Evolutionary conservation across 2,888 invertebrate species (phyloP), one percentile per base, ranked within the genome.

Genomic region (Microctonus aethiopoides): DNA sequence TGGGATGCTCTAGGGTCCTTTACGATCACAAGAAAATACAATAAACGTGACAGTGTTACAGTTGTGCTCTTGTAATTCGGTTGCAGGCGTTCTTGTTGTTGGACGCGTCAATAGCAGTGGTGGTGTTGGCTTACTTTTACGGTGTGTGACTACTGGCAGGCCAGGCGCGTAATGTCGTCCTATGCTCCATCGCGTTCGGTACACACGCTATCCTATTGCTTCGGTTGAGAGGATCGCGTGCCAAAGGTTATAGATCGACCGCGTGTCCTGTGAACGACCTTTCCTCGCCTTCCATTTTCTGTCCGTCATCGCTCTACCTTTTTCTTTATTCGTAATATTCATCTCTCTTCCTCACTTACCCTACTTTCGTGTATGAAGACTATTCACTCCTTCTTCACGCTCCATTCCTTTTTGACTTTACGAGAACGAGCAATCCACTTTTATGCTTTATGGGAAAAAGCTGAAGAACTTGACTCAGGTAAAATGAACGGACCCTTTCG

Each of bases 221-320:
- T 22, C n/a, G 57, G 2, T n/a, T 34, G n/a, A 20, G 51, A 36
- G 41, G 75, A 81, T 84, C 83, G 84, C 84, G 84, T 84, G 83
- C 79, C 80, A 77, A 83, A 83, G 80, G 81, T 82, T 82, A 81
- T 81, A 16, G 46, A 80, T 82, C 81, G 80, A 81, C 78, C 79
- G 73, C 73, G 68, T 65, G 46, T 26, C 46, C 36, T 46, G 59
- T 60, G 59, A 67, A 60, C 59, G 59, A 60, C 39, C 61, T 36
- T 62, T 16, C 39, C 54, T 46, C 34, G 46, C 34, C 22, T 10
- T 10, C 64, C 26, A 41, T 7, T 26, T 60, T 36, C 70, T 61
- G 46, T 61, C 61, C 64, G 26, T 16, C 51, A 11, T 26, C 62
- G 61, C 52, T 65, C 60, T 64, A 24, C 63, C 69, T 65, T 20